Base-by-base conservation (phyloP, 2,797 vertebrate genomes). In the Adrianichthys oophorus region DNA sequence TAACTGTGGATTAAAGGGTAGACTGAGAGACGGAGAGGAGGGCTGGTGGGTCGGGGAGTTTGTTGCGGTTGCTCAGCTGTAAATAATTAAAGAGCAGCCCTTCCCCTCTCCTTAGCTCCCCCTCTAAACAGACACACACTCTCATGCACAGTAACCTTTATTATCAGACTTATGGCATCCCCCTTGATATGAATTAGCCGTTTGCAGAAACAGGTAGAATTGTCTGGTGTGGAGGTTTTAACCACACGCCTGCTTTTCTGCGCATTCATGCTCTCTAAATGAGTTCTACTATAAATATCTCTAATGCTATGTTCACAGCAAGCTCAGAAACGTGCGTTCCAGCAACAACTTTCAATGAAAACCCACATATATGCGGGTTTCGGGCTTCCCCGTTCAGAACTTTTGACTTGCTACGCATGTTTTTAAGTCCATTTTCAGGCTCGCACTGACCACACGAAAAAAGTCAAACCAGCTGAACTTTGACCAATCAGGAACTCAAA, bases 1-100 rank as follows among this genome's bases (percentile, higher is more conserved):
- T 82, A 87, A 81, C 68, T 85, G 79, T 83, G 85, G 91, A 93
- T 92, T 92, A 92, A 70, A 91, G 89, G 85, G 84, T 84, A 80
- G 76, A 68, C 49, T 48, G 41, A 41, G 50, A 41, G 47, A 37
- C 51, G 48, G 37, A 7, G 67, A 50, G 48, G 48, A 44, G 41
- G 41, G 72, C 65, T 54, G 45, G 56, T 48, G 62, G 56, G 64
- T 55, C 52, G 50, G 65, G 68, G 62, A 59, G 53, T 41, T 62
- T 52, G 66, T 66, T 81, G 80, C 67, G 52, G 74, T 71, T 77
- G 80, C 73, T 86, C 85, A 88, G 83, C 85, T 87, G 85, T 84
- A 78, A 89, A 84, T 85, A 88, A 89, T 87, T 87, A 86, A 85
- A 84, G 77, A 49, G 41, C 56, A 79, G 76, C 51, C 53, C 54